phyloP scores from a whole-genome alignment of 2,888 invertebrate genomes.

The Lasioglossum morio region DNA sequence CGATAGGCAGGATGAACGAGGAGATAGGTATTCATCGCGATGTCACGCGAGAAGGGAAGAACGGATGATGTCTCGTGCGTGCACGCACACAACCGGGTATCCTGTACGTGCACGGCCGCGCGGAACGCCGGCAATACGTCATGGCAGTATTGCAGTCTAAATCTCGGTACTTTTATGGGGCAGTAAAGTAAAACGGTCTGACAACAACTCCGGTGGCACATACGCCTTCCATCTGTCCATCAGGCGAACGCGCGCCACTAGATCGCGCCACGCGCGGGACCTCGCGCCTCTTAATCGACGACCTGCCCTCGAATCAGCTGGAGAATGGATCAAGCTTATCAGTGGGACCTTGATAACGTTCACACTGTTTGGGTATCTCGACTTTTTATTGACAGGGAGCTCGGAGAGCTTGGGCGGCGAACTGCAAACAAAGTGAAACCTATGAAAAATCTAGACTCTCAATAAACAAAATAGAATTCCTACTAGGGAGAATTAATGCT shows the following conservation, averaged over 20 bases:
- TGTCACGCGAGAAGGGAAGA: conserved; percentile 45
- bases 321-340: not conserved
- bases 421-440: no score
- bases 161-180: conserved; percentile 84
- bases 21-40: conserved; percentile 24
- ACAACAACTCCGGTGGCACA: conserved; percentile 80
- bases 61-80: conserved; percentile 61
- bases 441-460: no score
- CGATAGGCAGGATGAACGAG: conserved; percentile 5
- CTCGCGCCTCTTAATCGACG: conserved; percentile 45
- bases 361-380: not conserved
- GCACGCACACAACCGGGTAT: conserved; percentile 3
- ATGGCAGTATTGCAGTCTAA: conserved; percentile 83
- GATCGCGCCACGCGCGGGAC: conserved; percentile 57
- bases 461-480: no score
- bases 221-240: conserved; percentile 71
- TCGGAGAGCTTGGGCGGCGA: not conserved
- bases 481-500: no score
- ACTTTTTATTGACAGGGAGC: not conserved
- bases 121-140: conserved; percentile 76
- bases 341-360: not conserved
- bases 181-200: conserved; percentile 84
- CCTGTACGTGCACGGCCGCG: conserved; percentile 32
- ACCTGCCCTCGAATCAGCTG: conserved; percentile 30
- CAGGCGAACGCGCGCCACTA: conserved; percentile 54